Evolutionary conservation across 2,113 vertebrate species (phyloP), one percentile per base, ranked within the genome.

Genomic region (Phalacrocorax brasilianus): DNA sequence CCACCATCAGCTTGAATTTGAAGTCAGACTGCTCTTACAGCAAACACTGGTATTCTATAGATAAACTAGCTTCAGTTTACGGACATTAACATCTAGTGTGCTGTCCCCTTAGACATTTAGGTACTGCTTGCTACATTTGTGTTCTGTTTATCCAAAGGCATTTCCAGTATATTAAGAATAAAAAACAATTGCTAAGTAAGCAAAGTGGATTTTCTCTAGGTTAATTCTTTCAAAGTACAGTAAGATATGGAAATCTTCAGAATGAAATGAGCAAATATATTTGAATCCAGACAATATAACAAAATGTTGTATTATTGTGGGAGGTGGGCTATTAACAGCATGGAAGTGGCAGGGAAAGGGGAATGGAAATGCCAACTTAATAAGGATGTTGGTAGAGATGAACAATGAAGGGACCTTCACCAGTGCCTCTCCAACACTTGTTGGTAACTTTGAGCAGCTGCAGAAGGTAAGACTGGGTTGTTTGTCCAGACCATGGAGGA

Each of bases 381-480:
- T 1, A 47, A 47, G 40, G 14, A 4, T 3, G 33, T 17, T 35
- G 7, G 10, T 8, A 20, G 50, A 28, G 50, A 26, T 5, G 50
- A 49, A 10, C 5, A 15, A 22, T 1, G 3, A 44, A 33, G 42
- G 42, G 47, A 45, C n/a, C 8, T 47, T 68, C 72, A 80, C 72
- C 40, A 45, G 6, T 0, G 0, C 24, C n/a, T 9, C 81, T 12
- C 7, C n/a, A 27, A 4, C 1, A 5, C 50, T 4, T 6, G 13
- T 0, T 9, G 42, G 45, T 7, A 7, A 7, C 27, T 49, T 9
- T 8, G 61, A 63, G 71, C 18, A 9, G 7, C 1, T 17, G 22
- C 49, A 56, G 55, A 47, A 85, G 35, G 44, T 14, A 8, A 27
- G 9, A 32, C 18, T 16, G 40, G 14, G 42, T 14, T 16, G 28